These are phyloP conservation scores for Heliconius hewitsoni DNA, from an alignment of 1,140 invertebrate species.

Conservation along the genomic window DNA sequence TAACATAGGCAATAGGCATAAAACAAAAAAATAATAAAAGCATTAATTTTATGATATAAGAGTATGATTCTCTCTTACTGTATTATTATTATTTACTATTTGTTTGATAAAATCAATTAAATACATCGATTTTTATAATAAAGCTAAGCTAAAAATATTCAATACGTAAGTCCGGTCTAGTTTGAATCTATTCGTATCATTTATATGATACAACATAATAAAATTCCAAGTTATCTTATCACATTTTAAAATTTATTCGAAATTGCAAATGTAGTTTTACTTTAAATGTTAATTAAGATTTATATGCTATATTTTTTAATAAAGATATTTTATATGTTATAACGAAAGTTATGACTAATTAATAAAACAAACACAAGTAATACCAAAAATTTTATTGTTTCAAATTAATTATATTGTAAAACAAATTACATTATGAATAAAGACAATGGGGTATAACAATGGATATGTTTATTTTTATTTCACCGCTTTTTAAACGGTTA, in stretches of 20 bases:
- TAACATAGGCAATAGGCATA: too few species aligned
- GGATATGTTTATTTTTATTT: not conserved
- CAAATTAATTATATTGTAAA: not conserved
- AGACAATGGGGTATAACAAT: not conserved
- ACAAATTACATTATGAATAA: not conserved
- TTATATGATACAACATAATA: conserved; percentile 1
- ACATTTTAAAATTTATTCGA: conserved; percentile 2
- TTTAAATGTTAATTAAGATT: conserved; percentile 11
- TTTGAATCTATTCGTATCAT: not conserved
- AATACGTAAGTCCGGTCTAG: not conserved
- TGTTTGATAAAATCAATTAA: not conserved
- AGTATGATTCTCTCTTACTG: too few species aligned
- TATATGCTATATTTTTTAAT: not conserved
- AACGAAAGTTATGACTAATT: not conserved
- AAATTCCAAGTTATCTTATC: not conserved
- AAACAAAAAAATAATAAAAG: too few species aligned
- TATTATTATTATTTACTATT: too few species aligned
- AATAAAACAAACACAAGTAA: conserved; percentile 1
- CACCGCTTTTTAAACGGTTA: not conserved
- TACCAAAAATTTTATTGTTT: not conserved
- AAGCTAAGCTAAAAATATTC: not conserved
- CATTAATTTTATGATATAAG: too few species aligned
- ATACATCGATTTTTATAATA: not conserved
- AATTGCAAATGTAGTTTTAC: not conserved
- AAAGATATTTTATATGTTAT: not conserved